Conservation (phyloP, 2,888 invertebrate genomes). For the Cinara cedri region DNA sequence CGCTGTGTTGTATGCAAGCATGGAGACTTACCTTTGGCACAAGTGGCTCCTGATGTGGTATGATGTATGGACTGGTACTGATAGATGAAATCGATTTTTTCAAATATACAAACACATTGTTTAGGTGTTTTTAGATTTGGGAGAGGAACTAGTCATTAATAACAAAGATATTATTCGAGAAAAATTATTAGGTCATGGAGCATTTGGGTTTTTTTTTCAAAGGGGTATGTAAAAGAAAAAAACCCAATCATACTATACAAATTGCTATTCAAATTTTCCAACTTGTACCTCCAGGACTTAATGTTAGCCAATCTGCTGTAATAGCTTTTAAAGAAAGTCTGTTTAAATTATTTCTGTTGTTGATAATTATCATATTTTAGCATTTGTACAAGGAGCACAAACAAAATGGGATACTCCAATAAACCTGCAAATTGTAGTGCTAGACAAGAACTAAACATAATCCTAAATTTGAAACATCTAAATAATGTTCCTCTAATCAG, state of each 20-base stretch:
- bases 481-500: conserved; percentile 93
- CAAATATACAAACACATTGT: conserved; percentile 19
- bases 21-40: conserved; percentile 74
- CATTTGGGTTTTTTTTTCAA: conserved; percentile 96
- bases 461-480: conserved; percentile 82
- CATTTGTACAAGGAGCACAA: conserved; percentile 69
- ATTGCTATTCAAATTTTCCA: conserved; percentile 96
- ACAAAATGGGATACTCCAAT: conserved; percentile 92
- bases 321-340: conserved; percentile 66
- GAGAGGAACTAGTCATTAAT: conserved; percentile 80
- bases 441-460: conserved; percentile 89
- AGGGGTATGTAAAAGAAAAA: conserved; percentile 72
- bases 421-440: conserved; percentile 92
- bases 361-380: neutral
- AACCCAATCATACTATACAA: conserved; percentile 67
- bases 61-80: conserved; percentile 61
- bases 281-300: conserved; percentile 84
- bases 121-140: conserved; percentile 85
- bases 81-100: conserved; percentile 6
- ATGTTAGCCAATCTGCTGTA: conserved; percentile 71
- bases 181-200: conserved; percentile 87
- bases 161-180: conserved; percentile 81
- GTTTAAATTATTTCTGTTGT: neutral
- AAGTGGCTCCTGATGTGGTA: conserved; percentile 92
- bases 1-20: conserved; percentile 75